Base-by-base conservation (phyloP, 2,888 invertebrate species). In the Eupithecia centaureata region DNA sequence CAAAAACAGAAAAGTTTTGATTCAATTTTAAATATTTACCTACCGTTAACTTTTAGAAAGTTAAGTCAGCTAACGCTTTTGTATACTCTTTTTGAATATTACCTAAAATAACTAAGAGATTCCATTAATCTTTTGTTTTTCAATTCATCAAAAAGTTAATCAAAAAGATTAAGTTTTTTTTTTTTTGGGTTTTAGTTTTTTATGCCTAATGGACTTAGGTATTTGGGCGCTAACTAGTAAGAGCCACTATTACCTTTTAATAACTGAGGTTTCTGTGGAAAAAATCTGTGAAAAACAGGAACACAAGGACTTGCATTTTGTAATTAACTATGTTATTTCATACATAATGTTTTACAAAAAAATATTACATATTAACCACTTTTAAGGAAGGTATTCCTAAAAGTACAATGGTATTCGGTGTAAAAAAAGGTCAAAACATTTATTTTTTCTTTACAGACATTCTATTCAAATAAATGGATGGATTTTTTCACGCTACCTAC, bases 401-500 rank as follows among this genome's bases (percentile, higher is more conserved):
- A n/a, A 61, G 64, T n/a, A 42, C 7, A 7, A 33, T 28, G 54
- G 15, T 22, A 8, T 8, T 28, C 28, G n/a, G 7, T 1, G 28
- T 13, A 7, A 32, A 47, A 35, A n/a, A 54, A n/a, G 25, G 62
- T 18, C 35, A 10, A 59, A n/a, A 33, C n/a, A n/a, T n/a, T n/a
- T n/a, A n/a, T n/a, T n/a, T n/a, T n/a, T n/a, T n/a, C n/a, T n/a
- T n/a, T n/a, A n/a, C n/a, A n/a, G n/a, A 54, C 32, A 42, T 5
- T 33, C 5, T 5, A 61, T 68, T 68, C 57, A 32, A 58, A 61
- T 64, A 38, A 63, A 66, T 28, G 58, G 61, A 65, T 65, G 52
- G 54, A 33, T 42, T 52, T 30, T 54, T 72, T 57, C 64, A 65
- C 68, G 65, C 61, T 54, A 66, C 70, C 67, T 69, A 70, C 68